A percentile compares a stretch with the other conserved stretches of the same genome.
Evolutionary conservation across 2,113 vertebrate genomes (phyloP).

Genomic region (Plestiodon gilberti): DNA sequence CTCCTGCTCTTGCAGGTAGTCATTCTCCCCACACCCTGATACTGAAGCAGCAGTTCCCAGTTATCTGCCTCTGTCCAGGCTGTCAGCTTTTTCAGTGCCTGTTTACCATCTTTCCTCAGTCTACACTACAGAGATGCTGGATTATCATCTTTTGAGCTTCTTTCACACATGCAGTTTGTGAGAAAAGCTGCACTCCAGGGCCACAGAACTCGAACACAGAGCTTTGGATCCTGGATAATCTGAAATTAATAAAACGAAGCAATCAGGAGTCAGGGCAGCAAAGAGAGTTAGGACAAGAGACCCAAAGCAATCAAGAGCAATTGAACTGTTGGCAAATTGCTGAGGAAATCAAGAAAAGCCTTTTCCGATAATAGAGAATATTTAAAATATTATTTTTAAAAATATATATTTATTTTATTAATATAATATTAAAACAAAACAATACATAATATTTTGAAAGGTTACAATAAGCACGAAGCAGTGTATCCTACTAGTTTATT

Average conservation of each 20-base stretch:
- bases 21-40: not conserved
- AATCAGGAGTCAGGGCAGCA: not conserved
- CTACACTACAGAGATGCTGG: not conserved
- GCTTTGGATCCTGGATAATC: not conserved
- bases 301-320: not conserved
- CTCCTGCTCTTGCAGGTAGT: not conserved
- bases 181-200: not conserved
- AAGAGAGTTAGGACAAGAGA: not conserved
- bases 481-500: too few species aligned
- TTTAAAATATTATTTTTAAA: too few species aligned
- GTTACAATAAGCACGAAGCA: too few species aligned
- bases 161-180: not conserved
- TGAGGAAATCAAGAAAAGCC: too few species aligned
- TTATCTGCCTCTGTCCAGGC: rapidly evolving
- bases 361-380: too few species aligned
- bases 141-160: not conserved
- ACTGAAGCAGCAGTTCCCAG: not conserved
- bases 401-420: too few species aligned
- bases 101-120: not conserved
- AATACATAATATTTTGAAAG: too few species aligned
- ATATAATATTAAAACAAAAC: too few species aligned
- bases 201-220: not conserved
- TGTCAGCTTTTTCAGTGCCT: not conserved
- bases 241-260: not conserved
- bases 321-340: not conserved